Evolutionary conservation across 2,888 invertebrate genomes (phyloP).

Genomic region (Omphaloscelis lunosa): DNA sequence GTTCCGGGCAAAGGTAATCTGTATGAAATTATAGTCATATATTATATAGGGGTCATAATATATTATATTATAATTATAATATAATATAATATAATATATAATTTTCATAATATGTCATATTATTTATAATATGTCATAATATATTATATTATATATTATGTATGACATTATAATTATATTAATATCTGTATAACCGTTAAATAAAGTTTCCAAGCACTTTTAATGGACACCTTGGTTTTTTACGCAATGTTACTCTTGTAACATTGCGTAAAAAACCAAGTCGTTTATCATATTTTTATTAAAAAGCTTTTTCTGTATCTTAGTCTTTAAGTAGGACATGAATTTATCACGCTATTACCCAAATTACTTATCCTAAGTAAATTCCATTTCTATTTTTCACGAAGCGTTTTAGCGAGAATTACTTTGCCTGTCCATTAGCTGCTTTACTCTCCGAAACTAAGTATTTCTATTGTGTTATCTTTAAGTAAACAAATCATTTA

Average conservation of each 20-base stretch:
- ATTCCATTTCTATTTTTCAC: constrained; percentile 48
- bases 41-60: no score
- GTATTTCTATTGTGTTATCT: constrained; percentile 43
- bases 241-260: no score
- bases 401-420: constrained; percentile 48
- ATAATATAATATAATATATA: no score
- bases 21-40: no score
- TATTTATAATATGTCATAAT: no score
- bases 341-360: constrained; percentile 52
- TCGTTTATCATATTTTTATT: constrained; percentile 47
- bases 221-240: no score
- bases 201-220: constrained; percentile 21
- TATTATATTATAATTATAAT: no score
- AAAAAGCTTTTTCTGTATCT: constrained; percentile 36
- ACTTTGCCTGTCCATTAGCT: constrained; percentile 56
- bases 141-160: no score
- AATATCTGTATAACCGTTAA: no score
- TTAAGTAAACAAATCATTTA: constrained; percentile 25
- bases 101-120: no score
- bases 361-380: constrained; percentile 56
- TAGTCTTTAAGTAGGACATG: constrained; percentile 38
- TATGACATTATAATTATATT: no score
- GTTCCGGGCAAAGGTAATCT: constrained; percentile 7
- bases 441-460: constrained; percentile 36
- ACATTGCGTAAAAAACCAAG: constrained; percentile 13